These are phyloP conservation scores for Laothoe populi DNA, from an alignment of 2,888 invertebrate genomes.

Conservation along the genomic window DNA sequence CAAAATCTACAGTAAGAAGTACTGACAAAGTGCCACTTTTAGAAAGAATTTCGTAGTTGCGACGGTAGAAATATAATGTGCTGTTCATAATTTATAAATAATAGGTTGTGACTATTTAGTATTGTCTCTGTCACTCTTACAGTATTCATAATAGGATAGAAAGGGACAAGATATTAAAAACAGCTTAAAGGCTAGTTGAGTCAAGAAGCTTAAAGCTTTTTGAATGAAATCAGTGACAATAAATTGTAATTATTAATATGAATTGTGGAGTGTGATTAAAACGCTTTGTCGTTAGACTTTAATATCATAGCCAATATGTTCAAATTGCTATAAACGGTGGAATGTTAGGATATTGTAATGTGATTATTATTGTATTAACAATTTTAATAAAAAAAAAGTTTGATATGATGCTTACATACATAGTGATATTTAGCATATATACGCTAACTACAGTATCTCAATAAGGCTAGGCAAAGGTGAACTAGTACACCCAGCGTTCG, in stretches of 20 bases:
- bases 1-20: slow-evolving; percentile 32
- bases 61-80: not conserved
- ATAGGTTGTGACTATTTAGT: not conserved
- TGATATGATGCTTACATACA: too few relatives aligned
- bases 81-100: not conserved
- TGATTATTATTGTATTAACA: too few relatives aligned
- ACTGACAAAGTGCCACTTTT: slow-evolving; percentile 51
- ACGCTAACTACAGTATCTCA: too few relatives aligned
- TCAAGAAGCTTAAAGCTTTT: not conserved
- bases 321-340: not conserved
- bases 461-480: too few relatives aligned
- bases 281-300: not conserved
- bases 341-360: too few relatives aligned
- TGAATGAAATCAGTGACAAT: not conserved
- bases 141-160: too few relatives aligned
- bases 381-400: too few relatives aligned
- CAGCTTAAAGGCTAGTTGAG: too few relatives aligned
- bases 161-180: not conserved
- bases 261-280: not conserved
- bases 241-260: not conserved
- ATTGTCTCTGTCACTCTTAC: too few relatives aligned
- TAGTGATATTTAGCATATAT: too few relatives aligned
- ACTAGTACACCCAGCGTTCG: too few relatives aligned
- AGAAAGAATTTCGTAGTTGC: slow-evolving; percentile 41
- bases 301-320: not conserved